Evolutionary conservation across 2,888 invertebrate species (phyloP).

Genomic region (Lordiphosa fenestrarum): DNA sequence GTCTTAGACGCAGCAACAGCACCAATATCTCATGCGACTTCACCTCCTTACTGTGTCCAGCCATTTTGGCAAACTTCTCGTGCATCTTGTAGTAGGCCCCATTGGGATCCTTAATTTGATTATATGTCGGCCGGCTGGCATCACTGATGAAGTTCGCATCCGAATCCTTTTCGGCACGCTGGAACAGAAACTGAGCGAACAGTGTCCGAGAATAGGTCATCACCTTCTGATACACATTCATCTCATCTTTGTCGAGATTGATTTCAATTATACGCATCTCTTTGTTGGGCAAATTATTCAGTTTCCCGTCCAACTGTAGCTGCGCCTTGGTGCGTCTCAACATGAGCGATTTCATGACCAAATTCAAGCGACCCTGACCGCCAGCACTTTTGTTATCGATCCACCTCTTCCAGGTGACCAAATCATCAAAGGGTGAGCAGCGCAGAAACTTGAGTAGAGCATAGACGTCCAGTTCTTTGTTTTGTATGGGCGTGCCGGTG

Average conservation of each 20-base stretch:
- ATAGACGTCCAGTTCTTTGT: constrained; percentile 92
- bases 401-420: constrained; percentile 94
- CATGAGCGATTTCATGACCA: constrained; percentile 91
- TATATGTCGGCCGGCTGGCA: constrained; percentile 66
- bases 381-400: constrained; percentile 91
- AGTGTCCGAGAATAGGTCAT: constrained; percentile 87
- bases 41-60: constrained; percentile 83
- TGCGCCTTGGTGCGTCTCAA: constrained; percentile 93
- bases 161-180: constrained; percentile 85
- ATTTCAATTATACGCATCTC: constrained; percentile 83
- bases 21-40: constrained; percentile 88
- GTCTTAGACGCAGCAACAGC: constrained; percentile 90
- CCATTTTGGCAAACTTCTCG: constrained; percentile 83
- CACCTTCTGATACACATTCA: constrained; percentile 88
- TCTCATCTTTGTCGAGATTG: constrained; percentile 85
- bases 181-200: constrained; percentile 88
- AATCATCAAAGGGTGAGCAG: constrained; percentile 94
- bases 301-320: constrained; percentile 84
- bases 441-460: constrained; percentile 90
- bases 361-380: constrained; percentile 90
- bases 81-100: constrained; percentile 84
- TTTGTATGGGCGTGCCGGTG: constrained; percentile 97
- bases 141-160: constrained; percentile 72
- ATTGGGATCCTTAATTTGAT: constrained; percentile 78
- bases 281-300: constrained; percentile 85